Evolutionary conservation across 2,888 invertebrate species (phyloP).

Genomic region (Phalera bucephala): DNA sequence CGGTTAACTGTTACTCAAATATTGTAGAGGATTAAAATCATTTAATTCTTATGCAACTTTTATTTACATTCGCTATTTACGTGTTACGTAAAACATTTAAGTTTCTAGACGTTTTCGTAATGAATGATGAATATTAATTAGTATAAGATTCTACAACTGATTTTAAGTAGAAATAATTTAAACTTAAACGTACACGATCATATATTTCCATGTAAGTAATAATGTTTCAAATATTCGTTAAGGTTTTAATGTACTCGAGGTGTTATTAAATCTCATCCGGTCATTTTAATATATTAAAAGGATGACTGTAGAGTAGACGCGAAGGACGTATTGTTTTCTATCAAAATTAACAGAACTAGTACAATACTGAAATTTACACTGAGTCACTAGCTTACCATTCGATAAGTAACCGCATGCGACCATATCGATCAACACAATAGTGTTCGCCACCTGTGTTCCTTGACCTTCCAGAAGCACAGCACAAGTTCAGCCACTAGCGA

Average conservation of each 20-base stretch:
- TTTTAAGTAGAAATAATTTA: no score
- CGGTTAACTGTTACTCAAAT: no score
- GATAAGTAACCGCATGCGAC: constrained; percentile 19
- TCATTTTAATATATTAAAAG: background rate
- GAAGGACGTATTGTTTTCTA: no score
- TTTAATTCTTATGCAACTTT: no score
- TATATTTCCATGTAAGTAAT: no score
- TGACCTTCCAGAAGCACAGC: constrained; percentile 51
- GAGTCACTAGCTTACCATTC: constrained; percentile 42
- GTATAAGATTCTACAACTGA: background rate
- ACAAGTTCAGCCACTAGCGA: constrained; percentile 44
- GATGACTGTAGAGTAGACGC: background rate
- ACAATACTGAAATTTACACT: constrained; percentile 10
- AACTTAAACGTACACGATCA: no score
- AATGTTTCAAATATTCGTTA: no score
- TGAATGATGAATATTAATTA: constrained; percentile 5
- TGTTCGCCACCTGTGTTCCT: constrained; percentile 39
- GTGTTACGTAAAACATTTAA: no score
- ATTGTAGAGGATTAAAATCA: no score
- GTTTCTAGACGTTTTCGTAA: background rate
- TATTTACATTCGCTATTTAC: background rate
- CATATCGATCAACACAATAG: constrained; percentile 32
- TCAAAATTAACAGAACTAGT: no score
- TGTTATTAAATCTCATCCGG: no score
- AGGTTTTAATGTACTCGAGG: no score